These are phyloP conservation scores for Gasterosteus nipponicus DNA, from an alignment of 2,113 vertebrate genomes.

Conservation along the genomic window DNA sequence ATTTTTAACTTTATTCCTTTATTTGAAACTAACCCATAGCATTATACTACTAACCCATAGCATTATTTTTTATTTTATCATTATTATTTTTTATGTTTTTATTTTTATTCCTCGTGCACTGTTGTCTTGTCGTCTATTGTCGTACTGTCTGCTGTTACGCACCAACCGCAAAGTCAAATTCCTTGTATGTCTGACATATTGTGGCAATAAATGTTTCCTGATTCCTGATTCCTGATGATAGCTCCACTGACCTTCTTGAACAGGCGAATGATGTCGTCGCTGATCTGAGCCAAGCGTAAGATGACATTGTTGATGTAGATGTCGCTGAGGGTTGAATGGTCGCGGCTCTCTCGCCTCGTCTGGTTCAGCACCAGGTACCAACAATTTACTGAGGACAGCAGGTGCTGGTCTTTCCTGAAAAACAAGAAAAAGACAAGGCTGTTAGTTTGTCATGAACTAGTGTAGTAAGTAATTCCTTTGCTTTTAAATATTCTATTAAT, in stretches of 20 bases:
- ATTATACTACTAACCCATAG: too few species aligned
- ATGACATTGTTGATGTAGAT: conserved; percentile 99
- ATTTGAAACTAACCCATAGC: too few species aligned
- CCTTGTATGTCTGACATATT: too few species aligned
- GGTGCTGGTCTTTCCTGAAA: conserved; percentile 95
- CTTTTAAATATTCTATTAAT: background rate
- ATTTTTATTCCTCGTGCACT: too few species aligned
- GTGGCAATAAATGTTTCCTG: too few species aligned
- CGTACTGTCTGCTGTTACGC: too few species aligned
- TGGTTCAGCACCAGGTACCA: conserved; percentile 98
- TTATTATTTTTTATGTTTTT: too few species aligned
- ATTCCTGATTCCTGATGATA: background rate
- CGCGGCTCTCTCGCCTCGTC: conserved; percentile 93
- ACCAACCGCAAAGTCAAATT: too few species aligned
- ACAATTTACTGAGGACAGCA: conserved; percentile 96
- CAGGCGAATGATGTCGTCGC: conserved; percentile 96
- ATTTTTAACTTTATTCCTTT: too few species aligned
- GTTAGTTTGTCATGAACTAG: background rate
- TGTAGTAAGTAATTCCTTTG: background rate
- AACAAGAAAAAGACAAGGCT: background rate
- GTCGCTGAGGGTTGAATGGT: conserved; percentile 95
- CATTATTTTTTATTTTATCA: too few species aligned
- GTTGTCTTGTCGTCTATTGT: too few species aligned
- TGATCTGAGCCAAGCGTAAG: conserved; percentile 93
- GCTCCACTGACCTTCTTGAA: conserved; percentile 92